Conservation (phyloP, 2,113 vertebrate genomes). For the Pachyramphus minor region DNA sequence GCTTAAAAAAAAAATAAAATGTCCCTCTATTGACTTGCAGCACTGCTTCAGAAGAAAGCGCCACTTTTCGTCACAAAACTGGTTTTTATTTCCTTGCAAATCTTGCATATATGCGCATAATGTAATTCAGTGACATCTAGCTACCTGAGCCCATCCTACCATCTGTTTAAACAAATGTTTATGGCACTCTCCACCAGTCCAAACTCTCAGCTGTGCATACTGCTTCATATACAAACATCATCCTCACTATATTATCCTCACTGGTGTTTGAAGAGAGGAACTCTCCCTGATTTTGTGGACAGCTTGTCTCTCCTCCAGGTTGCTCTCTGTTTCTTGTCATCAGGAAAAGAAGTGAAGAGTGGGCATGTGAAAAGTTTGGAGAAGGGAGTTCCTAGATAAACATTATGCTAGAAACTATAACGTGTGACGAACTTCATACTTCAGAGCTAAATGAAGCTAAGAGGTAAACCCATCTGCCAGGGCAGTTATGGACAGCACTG, state of each 20-base stretch:
- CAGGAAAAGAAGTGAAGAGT: background rate
- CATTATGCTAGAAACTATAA: background rate
- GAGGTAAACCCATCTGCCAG: background rate
- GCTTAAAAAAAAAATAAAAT: background rate
- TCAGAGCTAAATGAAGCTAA: background rate
- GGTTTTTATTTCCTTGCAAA: background rate
- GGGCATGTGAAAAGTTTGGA: background rate
- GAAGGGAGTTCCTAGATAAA: background rate
- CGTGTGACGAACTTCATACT: background rate
- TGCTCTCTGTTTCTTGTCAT: background rate
- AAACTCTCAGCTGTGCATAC: background rate
- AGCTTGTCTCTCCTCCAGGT: background rate
- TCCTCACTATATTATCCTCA: background rate
- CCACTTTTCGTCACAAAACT: background rate
- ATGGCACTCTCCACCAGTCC: background rate
- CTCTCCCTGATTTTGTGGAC: background rate
- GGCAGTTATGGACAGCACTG: background rate
- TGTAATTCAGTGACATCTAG: background rate
- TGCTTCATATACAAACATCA: background rate
- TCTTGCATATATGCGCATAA: accelerated
- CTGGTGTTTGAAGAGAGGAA: background rate
- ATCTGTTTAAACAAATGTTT: background rate
- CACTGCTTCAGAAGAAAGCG: background rate
- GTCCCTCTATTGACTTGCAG: background rate
- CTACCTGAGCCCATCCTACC: background rate